Base-by-base conservation (phyloP, 2,797 vertebrate genomes). In the Scolopax rusticola region DNA sequence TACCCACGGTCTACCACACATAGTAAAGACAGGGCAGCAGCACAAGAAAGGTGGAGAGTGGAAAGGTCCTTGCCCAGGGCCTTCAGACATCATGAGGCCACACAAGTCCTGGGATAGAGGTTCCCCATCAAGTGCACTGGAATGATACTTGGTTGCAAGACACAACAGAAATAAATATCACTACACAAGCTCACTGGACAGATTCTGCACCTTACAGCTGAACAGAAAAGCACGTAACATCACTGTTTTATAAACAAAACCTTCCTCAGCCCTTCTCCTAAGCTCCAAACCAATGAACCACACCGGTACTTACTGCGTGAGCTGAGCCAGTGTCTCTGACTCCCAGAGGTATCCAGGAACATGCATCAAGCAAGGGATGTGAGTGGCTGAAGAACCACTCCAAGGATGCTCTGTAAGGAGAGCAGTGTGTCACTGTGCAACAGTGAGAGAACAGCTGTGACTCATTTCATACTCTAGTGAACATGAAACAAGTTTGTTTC, bases 401-500 rank as follows among this genome's bases (percentile, higher is more conserved):
- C 6, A 3, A 3, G 32, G 87, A 60, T 73, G 76, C 76, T 79
- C 43, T 43, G 36, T 75, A 93, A 88, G 2, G 4, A 86, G 92
- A 93, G 28, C 75, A 67, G 28, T 57, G 45, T 54, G 84, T 80
- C 91, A 90, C 71, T n/a, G 19, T 77, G 67, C 10, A 2, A 50
- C 74, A 84, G 56, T 12, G 50, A 76, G 69, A 73, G 75, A 96
- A 77, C 86, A 96, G 79, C 75, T 91, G 92, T 43, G 87, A 92
- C 70, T 93, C 84, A 65, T 84, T 96, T 94, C 81, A 93, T 53
- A 76, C 68, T 67, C 87, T 90, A 74, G 78, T 91, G 89, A 97
- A 95, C 92, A 90, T 61, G 60, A 97, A 94, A 94, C 50, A 48
- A 84, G 79, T 81, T 92, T 90, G 76, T 61, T 94, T 90, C 90